phyloP scores from a whole-genome alignment of 2,113 vertebrate species.

The Ancistrus triradiatus region DNA sequence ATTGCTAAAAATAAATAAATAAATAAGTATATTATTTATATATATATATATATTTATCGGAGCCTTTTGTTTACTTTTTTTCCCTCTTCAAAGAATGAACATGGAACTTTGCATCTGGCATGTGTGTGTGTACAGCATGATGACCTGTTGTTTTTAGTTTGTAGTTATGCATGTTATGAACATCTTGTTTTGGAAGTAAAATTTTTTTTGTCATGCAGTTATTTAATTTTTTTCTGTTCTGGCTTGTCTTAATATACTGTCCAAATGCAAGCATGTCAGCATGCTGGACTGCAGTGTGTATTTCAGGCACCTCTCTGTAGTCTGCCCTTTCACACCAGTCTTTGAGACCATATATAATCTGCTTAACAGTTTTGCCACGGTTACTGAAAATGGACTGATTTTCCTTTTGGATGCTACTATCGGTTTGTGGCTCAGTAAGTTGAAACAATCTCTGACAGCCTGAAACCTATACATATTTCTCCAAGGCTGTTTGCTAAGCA shows the following conservation, averaged over 20 bases:
- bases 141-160: neutral
- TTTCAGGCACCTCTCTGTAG: neutral
- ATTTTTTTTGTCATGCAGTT: neutral
- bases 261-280: constrained; percentile 1
- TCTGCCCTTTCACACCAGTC: neutral
- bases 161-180: neutral
- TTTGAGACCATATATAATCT: neutral
- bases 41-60: too few relatives aligned
- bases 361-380: neutral
- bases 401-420: neutral
- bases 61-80: too few relatives aligned
- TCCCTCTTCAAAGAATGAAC: too few relatives aligned
- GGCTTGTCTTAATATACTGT: neutral
- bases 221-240: neutral
- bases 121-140: neutral
- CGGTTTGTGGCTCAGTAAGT: neutral
- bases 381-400: neutral
- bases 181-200: neutral
- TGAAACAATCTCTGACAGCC: neutral
- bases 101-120: too few relatives aligned
- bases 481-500: neutral
- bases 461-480: neutral
- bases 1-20: too few relatives aligned
- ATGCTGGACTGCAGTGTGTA: neutral
- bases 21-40: too few relatives aligned